phyloP scores from a whole-genome alignment of 2,888 invertebrate genomes.

The Bhutanitis thaidina region DNA sequence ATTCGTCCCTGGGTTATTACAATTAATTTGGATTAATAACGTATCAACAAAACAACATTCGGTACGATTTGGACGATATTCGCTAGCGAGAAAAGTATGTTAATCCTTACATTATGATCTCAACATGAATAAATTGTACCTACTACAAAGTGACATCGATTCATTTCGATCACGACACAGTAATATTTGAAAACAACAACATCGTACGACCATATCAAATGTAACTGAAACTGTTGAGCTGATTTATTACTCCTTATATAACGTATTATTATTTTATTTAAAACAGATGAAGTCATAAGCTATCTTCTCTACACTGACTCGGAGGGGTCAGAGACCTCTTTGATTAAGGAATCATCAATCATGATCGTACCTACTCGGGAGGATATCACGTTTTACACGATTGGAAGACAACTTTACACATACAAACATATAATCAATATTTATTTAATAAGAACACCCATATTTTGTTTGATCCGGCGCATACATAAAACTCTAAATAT shows the following conservation, averaged over 20 bases:
- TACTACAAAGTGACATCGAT: not conserved
- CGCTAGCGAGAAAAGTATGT: too few relatives aligned
- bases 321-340: constrained; percentile 55
- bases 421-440: not conserved
- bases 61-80: too few relatives aligned
- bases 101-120: too few relatives aligned
- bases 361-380: constrained; percentile 49
- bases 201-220: not conserved
- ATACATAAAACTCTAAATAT: too few relatives aligned
- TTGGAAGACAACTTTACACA: constrained; percentile 20
- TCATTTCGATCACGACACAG: not conserved
- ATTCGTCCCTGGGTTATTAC: too few relatives aligned
- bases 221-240: constrained; percentile 2
- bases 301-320: constrained; percentile 38
- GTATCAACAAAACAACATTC: too few relatives aligned
- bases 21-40: too few relatives aligned
- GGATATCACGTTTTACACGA: constrained; percentile 61
- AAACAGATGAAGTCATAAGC: constrained; percentile 58
- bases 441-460: not conserved
- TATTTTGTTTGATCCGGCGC: too few relatives aligned
- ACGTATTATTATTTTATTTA: constrained; percentile 44
- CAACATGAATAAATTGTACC: too few relatives aligned
- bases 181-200: not conserved
- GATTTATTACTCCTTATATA: constrained; percentile 18
- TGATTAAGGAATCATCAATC: constrained; percentile 76